Base-by-base conservation (phyloP, 2,888 invertebrate species). In the Lasiommata megera region DNA sequence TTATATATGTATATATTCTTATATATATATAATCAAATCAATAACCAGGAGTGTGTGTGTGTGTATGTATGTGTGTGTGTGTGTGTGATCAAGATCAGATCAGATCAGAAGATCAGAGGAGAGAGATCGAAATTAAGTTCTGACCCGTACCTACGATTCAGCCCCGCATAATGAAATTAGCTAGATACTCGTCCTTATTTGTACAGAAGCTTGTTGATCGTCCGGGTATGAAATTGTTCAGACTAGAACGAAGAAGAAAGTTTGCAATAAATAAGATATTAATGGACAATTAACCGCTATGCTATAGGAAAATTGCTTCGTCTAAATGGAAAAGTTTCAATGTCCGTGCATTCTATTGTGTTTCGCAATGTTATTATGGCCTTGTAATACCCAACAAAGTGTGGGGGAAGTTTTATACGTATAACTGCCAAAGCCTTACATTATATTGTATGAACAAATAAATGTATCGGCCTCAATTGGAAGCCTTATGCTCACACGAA, bases 321-420 rank as follows among this genome's bases (percentile, higher is more conserved):
- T 7, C 28, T 51, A 51, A 51, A 29, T 38, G 51, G 38, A 38
- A 51, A 51, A 51, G 38, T 51, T 38, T 29, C 38, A 51, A 38
- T 40, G 38, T 28, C 38, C 29, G 2, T 51, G 23, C 16, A 38
- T 51, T 37, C 28, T 34, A 11, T 11, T 31, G 31, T 31, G 34
- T 51, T 28, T 51, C 38, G 38, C 23, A 23, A 29, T 51, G 51
- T 28, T 40, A 38, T 29, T 40, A 51, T 28, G 28, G 36, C 9
- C 11, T 6, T 29, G 28, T 16, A 29, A 47, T 37, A 18, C n/a
- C n/a, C n/a, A n/a, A 34, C 34, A 3, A 34, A 34, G 40, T 50
- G 34, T 40, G 41, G 18, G 31, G 23, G 18, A 31, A 18, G n/a
- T 56, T 51, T 51, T 38, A 51, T 40, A 28, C 9, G n/a, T 18